These are phyloP conservation scores for Platycercus adscitus DNA, from an alignment of 2,113 vertebrate species.

Conservation along the genomic window DNA sequence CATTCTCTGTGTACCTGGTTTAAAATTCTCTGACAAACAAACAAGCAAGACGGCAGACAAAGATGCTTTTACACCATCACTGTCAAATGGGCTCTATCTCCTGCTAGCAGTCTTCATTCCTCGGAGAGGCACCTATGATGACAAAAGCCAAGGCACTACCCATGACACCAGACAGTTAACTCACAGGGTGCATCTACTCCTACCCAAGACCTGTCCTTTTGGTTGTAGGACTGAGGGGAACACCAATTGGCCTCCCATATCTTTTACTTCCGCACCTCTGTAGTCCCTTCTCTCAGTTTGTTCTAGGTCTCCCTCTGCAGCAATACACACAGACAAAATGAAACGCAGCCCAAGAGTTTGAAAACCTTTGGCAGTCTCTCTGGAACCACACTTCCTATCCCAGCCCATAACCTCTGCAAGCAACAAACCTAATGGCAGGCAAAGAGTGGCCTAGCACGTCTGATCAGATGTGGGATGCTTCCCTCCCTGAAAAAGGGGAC, in stretches of 20 bases:
- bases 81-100: background rate
- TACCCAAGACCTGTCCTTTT: background rate
- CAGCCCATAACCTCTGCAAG: background rate
- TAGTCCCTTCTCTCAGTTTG: background rate
- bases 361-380: background rate
- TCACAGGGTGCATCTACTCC: background rate
- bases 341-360: background rate
- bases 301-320: background rate
- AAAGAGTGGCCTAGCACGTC: background rate
- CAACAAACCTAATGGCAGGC: background rate
- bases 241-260: background rate
- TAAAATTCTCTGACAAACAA: background rate
- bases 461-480: background rate
- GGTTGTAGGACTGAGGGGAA: background rate
- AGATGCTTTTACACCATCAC: background rate
- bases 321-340: background rate
- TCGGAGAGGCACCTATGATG: background rate
- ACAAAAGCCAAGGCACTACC: background rate
- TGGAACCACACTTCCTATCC: background rate
- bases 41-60: background rate
- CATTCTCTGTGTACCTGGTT: background rate
- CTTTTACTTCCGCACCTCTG: background rate
- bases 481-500: background rate
- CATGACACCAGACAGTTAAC: background rate
- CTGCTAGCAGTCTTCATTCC: background rate